Base-by-base conservation (phyloP, 2,113 vertebrate species). In the Columba livia region DNA sequence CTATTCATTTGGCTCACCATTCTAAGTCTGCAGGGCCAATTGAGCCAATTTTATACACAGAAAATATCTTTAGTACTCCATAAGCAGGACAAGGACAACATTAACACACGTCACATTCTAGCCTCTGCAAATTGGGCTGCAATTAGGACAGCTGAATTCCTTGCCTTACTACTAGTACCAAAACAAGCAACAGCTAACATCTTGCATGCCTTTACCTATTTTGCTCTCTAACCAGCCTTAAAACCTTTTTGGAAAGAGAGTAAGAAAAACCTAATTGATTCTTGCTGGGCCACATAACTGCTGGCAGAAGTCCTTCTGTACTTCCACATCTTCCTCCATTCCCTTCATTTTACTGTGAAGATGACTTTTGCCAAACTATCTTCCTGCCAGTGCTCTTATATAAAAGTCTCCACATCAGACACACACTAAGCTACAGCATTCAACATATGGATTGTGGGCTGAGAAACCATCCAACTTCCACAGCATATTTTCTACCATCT, bases 71-170 rank as follows among this genome's bases (percentile, higher is more conserved):
- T 3, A 69, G 13, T 60, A 60, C 3, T 28, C 32, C 3, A 0
- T 4, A 64, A 70, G 23, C 47, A 78, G 12, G 29, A 44, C 31
- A 34, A 34, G 8, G 2, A 18, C 51, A 19, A 31, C 20, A 48
- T 32, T 78, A 51, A 58, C 12, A 65, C 18, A 66, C 3, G 2
- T 64, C 20, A 56, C 2, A 6, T 48, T 48, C 18, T 61, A 51
- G 5, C 5, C 28, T 40, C 34, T 24, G 19, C 11, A 48, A 87
- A 56, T 0, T 12, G 4, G 11, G 2, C 11, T 53, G 12, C 1
- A 19, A 56, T 26, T 20, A 64, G 24, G 24, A 57, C 11, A 89
- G 36, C 10, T n/a, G 6, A 67, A 48, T 56, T 60, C 26, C 29
- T 48, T 79, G 54, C 44, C 18, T 47, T 47, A 47, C 44, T 47